phyloP scores from a whole-genome alignment of 2,888 invertebrate genomes.

The Aleiodes leptofemur region DNA sequence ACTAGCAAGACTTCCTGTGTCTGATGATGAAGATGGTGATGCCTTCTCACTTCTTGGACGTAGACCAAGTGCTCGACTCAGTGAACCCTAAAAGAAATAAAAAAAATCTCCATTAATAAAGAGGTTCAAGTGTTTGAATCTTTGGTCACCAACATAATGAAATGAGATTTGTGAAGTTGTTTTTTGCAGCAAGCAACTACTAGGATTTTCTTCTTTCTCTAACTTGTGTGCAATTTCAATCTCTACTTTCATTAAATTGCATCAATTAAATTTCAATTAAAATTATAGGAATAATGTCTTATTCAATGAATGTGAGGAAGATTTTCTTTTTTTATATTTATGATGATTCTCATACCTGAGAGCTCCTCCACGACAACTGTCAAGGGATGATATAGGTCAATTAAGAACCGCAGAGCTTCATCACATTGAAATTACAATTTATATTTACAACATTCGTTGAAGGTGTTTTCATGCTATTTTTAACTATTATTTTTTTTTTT shows the following conservation, averaged over 20 bases:
- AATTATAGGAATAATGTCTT: slow-evolving; percentile 32
- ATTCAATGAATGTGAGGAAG: neutral
- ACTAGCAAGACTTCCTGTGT: slow-evolving; percentile 78
- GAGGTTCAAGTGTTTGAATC: too few relatives aligned
- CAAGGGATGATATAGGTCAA: slow-evolving; percentile 70
- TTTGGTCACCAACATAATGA: neutral
- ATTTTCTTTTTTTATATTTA: neutral
- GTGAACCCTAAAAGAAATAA: slow-evolving; percentile 79
- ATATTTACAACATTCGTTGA: slow-evolving; percentile 71
- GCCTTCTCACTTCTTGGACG: slow-evolving; percentile 80
- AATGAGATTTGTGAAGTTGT: neutral
- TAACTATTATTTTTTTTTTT: slow-evolving; percentile 15
- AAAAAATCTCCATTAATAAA: neutral
- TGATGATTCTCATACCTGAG: slow-evolving; percentile 67
- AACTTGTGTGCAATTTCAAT: slow-evolving; percentile 4
- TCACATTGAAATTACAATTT: slow-evolving; percentile 73
- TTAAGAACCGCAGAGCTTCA: slow-evolving; percentile 65
- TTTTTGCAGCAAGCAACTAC: slow-evolving; percentile 19
- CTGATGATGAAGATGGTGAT: slow-evolving; percentile 82
- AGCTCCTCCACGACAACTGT: slow-evolving; percentile 70
- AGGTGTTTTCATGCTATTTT: slow-evolving; percentile 52
- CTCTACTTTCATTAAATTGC: neutral
- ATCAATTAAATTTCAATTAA: slow-evolving; percentile 37
- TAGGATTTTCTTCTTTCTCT: slow-evolving; percentile 1
- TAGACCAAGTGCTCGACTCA: slow-evolving; percentile 83